Evolutionary conservation across 2,797 vertebrate species (phyloP).

Genomic region (Scomberomorus guttatus): DNA sequence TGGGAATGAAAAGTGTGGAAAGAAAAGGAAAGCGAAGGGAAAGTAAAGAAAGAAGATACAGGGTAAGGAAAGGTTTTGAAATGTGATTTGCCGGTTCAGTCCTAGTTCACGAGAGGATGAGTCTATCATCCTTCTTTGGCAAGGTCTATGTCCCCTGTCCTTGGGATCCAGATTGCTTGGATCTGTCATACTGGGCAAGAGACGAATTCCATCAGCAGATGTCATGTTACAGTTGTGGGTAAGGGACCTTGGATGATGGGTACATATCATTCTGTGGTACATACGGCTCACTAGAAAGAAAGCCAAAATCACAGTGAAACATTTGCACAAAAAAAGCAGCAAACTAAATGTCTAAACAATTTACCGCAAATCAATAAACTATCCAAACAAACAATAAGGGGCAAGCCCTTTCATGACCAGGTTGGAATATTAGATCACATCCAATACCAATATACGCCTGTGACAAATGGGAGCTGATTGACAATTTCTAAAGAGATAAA

Average conservation of each 20-base stretch:
- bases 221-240: constrained; percentile 45
- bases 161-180: constrained; percentile 57
- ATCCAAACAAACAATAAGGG: background rate
- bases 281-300: background rate
- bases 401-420: constrained; percentile 10
- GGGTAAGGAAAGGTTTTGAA: constrained; percentile 14
- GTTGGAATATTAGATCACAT: constrained; percentile 23
- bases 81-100: constrained; percentile 28
- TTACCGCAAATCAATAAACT: constrained; percentile 22
- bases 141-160: constrained; percentile 43
- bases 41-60: background rate
- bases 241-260: constrained; percentile 44
- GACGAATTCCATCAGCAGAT: constrained; percentile 61
- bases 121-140: constrained; percentile 51
- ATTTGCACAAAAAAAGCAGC: background rate
- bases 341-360: constrained; percentile 12
- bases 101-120: constrained; percentile 34
- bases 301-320: constrained; percentile 19
- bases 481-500: constrained; percentile 4
- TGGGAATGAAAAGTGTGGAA: background rate
- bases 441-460: constrained; percentile 5
- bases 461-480: background rate
- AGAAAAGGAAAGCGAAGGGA: background rate
- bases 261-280: constrained; percentile 39
- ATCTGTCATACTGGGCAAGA: constrained; percentile 52